phyloP scores from a whole-genome alignment of 1,140 invertebrate species.

The Zaprionus inermis region DNA sequence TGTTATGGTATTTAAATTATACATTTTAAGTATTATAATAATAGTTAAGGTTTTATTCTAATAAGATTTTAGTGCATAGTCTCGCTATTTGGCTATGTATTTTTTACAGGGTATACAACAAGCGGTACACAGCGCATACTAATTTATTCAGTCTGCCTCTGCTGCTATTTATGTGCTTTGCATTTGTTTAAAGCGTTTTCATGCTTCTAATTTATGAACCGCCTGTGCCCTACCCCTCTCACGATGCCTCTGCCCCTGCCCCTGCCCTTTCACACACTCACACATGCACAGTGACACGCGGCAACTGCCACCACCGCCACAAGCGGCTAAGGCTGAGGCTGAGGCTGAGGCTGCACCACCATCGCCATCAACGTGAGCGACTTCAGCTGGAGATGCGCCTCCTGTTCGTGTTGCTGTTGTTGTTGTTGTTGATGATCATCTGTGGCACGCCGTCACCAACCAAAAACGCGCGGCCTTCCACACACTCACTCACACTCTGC shows the following conservation, averaged over 20 bases:
- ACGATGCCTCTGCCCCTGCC: not conserved
- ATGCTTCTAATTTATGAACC: slow-evolving; percentile 48
- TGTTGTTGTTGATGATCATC: slow-evolving; percentile 60
- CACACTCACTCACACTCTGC: slow-evolving; percentile 54
- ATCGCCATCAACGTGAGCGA: slow-evolving; percentile 10
- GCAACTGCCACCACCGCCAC: slow-evolving; percentile 42
- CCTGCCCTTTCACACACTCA: slow-evolving; percentile 1
- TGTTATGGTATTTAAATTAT: too few species aligned
- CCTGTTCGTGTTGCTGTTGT: slow-evolving; percentile 20
- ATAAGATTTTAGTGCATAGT: too few species aligned
- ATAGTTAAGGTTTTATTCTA: too few species aligned
- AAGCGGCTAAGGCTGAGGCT: slow-evolving; percentile 7
- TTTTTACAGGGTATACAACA: slow-evolving; percentile 3
- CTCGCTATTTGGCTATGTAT: too few species aligned
- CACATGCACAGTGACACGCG: slow-evolving; percentile 51
- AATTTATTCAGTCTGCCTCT: not conserved
- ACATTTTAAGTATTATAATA: too few species aligned
- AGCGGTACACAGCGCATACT: not conserved
- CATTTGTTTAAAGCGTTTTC: slow-evolving; percentile 30
- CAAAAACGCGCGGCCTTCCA: slow-evolving; percentile 71
- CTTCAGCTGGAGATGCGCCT: slow-evolving; percentile 24
- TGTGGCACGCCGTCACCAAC: slow-evolving; percentile 71
- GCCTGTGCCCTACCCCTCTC: slow-evolving; percentile 1
- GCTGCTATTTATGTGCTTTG: not conserved
- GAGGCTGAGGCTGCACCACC: slow-evolving; percentile 5